Conservation (phyloP, 1,140 invertebrate species). For the Archivesica marissinica region DNA sequence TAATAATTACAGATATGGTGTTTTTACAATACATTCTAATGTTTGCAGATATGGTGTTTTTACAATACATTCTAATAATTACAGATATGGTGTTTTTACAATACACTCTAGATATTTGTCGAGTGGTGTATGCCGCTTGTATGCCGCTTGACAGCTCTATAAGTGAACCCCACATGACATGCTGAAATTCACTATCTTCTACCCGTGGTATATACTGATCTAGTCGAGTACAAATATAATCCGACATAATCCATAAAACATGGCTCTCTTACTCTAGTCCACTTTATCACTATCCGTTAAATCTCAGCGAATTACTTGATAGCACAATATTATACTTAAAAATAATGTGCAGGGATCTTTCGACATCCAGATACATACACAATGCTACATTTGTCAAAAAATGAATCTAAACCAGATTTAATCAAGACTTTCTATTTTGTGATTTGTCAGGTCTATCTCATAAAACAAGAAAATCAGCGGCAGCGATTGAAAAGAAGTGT, state of each 20-base stretch:
- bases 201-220: slow-evolving; percentile 50
- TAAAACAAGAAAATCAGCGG: slow-evolving; percentile 56
- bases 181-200: slow-evolving; percentile 58
- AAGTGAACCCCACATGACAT: slow-evolving; percentile 23
- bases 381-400: slow-evolving; percentile 64
- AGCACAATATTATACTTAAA: slow-evolving; percentile 67
- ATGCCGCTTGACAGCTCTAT: too few relatives aligned
- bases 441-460: slow-evolving; percentile 53
- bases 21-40: too few relatives aligned
- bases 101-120: neutral
- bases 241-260: slow-evolving; percentile 60
- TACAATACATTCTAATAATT: too few relatives aligned
- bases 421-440: slow-evolving; percentile 64
- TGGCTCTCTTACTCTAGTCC: slow-evolving; percentile 64
- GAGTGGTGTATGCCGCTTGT: too few relatives aligned
- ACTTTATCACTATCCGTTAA: slow-evolving; percentile 65
- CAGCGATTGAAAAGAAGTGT: slow-evolving; percentile 48
- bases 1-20: too few relatives aligned
- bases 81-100: neutral
- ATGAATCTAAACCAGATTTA: slow-evolving; percentile 58
- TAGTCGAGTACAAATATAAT: slow-evolving; percentile 50
- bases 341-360: slow-evolving; percentile 62
- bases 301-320: slow-evolving; percentile 61
- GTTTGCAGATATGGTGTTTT: neutral
- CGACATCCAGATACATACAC: slow-evolving; percentile 52